These are phyloP conservation scores for Encarsia formosa DNA, from an alignment of 2,888 invertebrate genomes.

Conservation along the genomic window DNA sequence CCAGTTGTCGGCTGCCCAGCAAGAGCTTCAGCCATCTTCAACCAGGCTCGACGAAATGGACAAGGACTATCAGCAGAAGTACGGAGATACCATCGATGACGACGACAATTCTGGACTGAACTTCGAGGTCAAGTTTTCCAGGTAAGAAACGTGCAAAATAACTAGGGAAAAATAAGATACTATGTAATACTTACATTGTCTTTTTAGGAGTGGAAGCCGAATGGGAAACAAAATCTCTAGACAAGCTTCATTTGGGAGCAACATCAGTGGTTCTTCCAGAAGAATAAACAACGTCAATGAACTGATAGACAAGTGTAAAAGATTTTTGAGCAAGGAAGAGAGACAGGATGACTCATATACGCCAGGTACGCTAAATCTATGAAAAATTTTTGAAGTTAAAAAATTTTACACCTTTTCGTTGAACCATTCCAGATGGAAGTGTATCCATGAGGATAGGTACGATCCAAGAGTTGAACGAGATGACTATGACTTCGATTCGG, in stretches of 20 bases:
- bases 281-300: slow-evolving; percentile 75
- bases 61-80: slow-evolving; percentile 36
- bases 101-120: slow-evolving; percentile 72
- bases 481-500: slow-evolving; percentile 73
- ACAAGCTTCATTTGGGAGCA: slow-evolving; percentile 45
- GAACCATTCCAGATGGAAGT: not conserved
- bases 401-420: too few species aligned
- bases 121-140: slow-evolving; percentile 67
- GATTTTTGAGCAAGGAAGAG: slow-evolving; percentile 75
- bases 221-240: slow-evolving; percentile 44
- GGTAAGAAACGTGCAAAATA: too few species aligned
- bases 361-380: slow-evolving; percentile 50
- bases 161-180: too few species aligned
- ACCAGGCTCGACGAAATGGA: slow-evolving; percentile 74
- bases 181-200: not conserved
- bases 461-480: slow-evolving; percentile 63
- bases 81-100: slow-evolving; percentile 54
- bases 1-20: slow-evolving; percentile 66
- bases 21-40: slow-evolving; percentile 63
- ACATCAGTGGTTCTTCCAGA: slow-evolving; percentile 58
- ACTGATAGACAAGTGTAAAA: slow-evolving; percentile 67
- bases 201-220: slow-evolving; percentile 43
- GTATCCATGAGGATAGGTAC: slow-evolving; percentile 47
- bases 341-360: slow-evolving; percentile 53
- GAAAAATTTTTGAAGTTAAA: not conserved